Base-by-base conservation (phyloP, 2,113 vertebrate genomes). In the Xiphorhynchus elegans region DNA sequence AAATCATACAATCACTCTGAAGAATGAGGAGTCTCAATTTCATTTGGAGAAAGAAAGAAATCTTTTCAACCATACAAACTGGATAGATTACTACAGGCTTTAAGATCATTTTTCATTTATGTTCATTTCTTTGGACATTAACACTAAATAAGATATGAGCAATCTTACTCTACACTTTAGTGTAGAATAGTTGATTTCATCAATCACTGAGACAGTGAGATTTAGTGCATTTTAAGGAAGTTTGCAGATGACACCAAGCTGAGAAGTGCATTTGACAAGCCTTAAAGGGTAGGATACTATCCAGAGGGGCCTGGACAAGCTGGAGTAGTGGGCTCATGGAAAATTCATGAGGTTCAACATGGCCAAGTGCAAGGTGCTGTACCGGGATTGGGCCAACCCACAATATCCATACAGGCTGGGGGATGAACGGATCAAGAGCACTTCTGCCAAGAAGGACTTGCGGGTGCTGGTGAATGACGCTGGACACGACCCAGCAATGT, bases 201-300 rank as follows among this genome's bases (percentile, higher is more conserved):
- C 26, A 62, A 0, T 42, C 26, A 42, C 14, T 8, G 26, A 26
- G 29, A 17, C 35, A 59, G 17, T 39, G 13, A 6, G 15, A 70
- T 63, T 0, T 0, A 76, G 14, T 8, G 4, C 10, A 60, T 16
- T 18, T 16, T 52, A 37, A 59, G 18, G 9, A 52, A 25, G 29
- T 53, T n/a, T 89, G 47, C 16, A n/a, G 24, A 60, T 11, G 29
- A 47, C 13, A 29, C 10, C 5, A 60, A 53, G 10, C 7, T 52
- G 8, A 52, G 15, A 11, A 8, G 37, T 29, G 18, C 1, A 1
- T 33, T 40, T 24, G 15, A 46, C 18, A 67, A 1, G 1, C 17
- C 5, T n/a, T 44, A 58, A 66, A 4, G 31, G 7, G 21, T 0
- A 0, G 0, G 21, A 50, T 64, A 9, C 9, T 37, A 56, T 17